These are phyloP conservation scores for Adineta ricciae DNA, from an alignment of 2,888 invertebrate species.

Conservation along the genomic window DNA sequence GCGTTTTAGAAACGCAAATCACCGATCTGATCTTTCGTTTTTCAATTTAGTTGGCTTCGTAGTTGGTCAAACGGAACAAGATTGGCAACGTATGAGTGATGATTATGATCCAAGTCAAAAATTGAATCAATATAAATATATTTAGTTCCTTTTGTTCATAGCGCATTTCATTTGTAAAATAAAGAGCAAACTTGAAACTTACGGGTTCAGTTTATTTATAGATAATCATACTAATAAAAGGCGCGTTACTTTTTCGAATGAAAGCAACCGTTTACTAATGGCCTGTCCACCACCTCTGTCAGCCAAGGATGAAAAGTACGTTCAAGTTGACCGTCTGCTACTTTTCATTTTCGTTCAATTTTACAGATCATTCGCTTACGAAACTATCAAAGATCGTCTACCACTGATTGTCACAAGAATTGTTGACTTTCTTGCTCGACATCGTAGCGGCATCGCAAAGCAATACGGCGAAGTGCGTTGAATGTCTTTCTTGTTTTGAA, in stretches of 20 bases:
- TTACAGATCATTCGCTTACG: constrained; percentile 32
- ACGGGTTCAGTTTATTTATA: not conserved
- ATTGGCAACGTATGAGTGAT: constrained; percentile 18
- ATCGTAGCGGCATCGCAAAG: not conserved
- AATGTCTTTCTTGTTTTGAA: not conserved
- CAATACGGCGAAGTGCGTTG: constrained; percentile 14
- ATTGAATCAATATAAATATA: constrained; percentile 20
- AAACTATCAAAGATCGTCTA: constrained; percentile 31
- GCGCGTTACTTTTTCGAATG: not conserved
- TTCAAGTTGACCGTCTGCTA: not conserved
- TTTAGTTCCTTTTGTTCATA: not conserved
- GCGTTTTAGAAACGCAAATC: not conserved
- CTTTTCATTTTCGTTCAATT: not conserved
- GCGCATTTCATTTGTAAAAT: not conserved
- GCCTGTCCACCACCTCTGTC: not conserved
- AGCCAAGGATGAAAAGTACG: constrained; percentile 11
- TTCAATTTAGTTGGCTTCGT: not conserved
- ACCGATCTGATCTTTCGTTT: not conserved
- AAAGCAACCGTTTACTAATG: not conserved
- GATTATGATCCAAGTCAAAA: constrained; percentile 16
- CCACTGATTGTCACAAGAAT: constrained; percentile 28
- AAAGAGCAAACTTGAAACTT: not conserved
- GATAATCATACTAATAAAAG: not conserved
- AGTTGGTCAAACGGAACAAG: constrained; percentile 4
- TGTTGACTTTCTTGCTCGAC: constrained; percentile 28